Evolutionary conservation across 2,113 vertebrate species (phyloP), one percentile per base, ranked within the genome.

Genomic region (Myxocyprinus asiaticus): DNA sequence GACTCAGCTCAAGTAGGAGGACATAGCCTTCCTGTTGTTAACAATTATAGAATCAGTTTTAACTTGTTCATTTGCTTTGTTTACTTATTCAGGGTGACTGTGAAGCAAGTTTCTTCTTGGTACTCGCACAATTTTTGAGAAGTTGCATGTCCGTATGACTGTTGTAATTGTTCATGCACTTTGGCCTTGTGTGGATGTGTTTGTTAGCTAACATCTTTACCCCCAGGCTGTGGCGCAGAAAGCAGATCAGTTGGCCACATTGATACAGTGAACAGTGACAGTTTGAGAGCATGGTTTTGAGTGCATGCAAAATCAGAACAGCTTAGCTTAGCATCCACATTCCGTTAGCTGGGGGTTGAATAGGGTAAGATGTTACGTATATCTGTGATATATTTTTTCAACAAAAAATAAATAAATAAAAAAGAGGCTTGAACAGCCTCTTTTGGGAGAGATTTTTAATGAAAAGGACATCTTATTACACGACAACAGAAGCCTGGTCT

Each of bases 401-500:
- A 33, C 22, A 33, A 75, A 67, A 62, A n/a, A n/a, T n/a, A n/a
- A n/a, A n/a, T n/a, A n/a, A n/a, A n/a, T n/a, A n/a, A n/a, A n/a
- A n/a, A n/a, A n/a, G n/a, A n/a, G n/a, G n/a, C n/a, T n/a, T n/a
- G n/a, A n/a, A n/a, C n/a, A n/a, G n/a, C n/a, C n/a, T n/a, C n/a
- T n/a, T n/a, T n/a, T n/a, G n/a, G 15, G 79, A 17, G 9, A 50
- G 70, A 42, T 17, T 62, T 69, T 81, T 62, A 50, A 17, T 70
- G 80, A 81, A 76, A 70, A 9, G 59, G 48, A 81, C 42, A 42
- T 47, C 72, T 63, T 33, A 33, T 33, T 33, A 33, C 22, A 33
- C 22, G 22, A 33, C 22, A 33, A 33, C 22, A 33, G 22, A 85
- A 90, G 87, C 86, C 90, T 87, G 90, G 87, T 87, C 22, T 88